These are phyloP conservation scores for Gymnopithys bicolor DNA, from an alignment of 2,797 vertebrate genomes.

Conservation along the genomic window DNA sequence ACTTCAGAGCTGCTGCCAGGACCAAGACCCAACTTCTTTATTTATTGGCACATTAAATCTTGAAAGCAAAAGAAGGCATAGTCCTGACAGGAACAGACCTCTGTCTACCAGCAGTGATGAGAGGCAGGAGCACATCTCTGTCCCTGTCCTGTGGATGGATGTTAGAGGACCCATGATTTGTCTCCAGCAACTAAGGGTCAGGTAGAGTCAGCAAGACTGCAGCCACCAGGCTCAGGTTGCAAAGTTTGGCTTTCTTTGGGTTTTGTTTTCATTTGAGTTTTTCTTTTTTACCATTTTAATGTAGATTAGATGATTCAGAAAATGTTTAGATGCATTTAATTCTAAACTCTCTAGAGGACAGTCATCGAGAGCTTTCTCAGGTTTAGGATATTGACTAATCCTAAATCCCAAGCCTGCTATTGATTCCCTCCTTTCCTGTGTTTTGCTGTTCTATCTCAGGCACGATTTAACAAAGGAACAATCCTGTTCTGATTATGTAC, in stretches of 20 bases:
- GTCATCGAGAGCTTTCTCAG: not conserved
- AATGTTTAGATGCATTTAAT: not conserved
- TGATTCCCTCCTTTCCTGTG: not conserved
- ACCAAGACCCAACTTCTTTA: constrained; percentile 24
- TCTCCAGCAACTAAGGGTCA: not conserved
- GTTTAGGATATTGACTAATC: not conserved
- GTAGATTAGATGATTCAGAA: not conserved
- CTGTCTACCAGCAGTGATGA: rapidly evolving
- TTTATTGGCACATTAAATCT: not conserved
- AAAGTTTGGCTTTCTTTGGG: not conserved
- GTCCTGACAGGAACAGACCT: not conserved
- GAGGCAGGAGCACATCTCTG: not conserved
- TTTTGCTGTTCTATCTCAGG: not conserved
- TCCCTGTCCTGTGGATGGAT: not conserved
- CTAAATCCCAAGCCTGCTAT: not conserved
- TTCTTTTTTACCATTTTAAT: not conserved
- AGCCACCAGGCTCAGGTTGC: not conserved
- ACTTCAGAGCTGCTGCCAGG: not conserved
- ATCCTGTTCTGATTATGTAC: not conserved
- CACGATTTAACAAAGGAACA: not conserved
- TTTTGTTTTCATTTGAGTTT: not conserved
- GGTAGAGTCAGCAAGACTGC: not conserved
- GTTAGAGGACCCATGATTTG: rapidly evolving
- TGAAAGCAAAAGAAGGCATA: not conserved
- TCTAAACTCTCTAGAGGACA: not conserved